Conservation (phyloP, 2,113 vertebrate species). For the Mesoclemmys tuberculata region DNA sequence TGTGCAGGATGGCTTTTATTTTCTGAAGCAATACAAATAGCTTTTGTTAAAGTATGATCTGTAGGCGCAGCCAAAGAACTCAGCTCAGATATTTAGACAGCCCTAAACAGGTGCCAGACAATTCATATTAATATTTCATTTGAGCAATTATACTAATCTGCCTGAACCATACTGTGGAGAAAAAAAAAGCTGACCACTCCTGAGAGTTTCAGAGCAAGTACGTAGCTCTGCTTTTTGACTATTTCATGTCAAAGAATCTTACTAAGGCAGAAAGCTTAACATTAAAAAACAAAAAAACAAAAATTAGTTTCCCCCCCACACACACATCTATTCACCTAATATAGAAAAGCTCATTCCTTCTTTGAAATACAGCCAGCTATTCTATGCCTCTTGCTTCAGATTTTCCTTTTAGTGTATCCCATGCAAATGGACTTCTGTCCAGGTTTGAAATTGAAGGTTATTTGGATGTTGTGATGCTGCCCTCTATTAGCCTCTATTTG, state of each 20-base stretch:
- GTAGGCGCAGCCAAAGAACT: not conserved
- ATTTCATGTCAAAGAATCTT: not conserved
- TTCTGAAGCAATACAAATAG: rapidly evolving
- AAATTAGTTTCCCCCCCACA: too few species aligned
- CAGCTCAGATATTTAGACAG: conserved; percentile 57
- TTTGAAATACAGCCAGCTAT: rapidly evolving
- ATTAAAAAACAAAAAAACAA: not conserved
- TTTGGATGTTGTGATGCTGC: not conserved
- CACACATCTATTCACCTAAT: too few species aligned
- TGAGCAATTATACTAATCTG: not conserved
- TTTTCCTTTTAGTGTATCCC: not conserved
- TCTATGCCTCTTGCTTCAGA: not conserved
- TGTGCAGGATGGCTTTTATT: not conserved
- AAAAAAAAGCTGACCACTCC: not conserved
- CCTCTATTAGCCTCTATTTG: rapidly evolving
- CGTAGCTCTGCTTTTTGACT: not conserved
- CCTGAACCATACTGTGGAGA: not conserved
- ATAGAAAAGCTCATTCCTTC: not conserved
- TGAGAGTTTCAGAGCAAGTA: not conserved
- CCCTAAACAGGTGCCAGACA: conserved; percentile 41
- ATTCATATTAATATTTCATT: conserved; percentile 42
- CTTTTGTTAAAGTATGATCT: not conserved
- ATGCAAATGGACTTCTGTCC: conserved; percentile 31
- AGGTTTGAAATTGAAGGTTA: not conserved
- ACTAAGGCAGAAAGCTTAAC: not conserved